Conservation (phyloP, 2,888 invertebrate species). For the Phasia obesa region DNA sequence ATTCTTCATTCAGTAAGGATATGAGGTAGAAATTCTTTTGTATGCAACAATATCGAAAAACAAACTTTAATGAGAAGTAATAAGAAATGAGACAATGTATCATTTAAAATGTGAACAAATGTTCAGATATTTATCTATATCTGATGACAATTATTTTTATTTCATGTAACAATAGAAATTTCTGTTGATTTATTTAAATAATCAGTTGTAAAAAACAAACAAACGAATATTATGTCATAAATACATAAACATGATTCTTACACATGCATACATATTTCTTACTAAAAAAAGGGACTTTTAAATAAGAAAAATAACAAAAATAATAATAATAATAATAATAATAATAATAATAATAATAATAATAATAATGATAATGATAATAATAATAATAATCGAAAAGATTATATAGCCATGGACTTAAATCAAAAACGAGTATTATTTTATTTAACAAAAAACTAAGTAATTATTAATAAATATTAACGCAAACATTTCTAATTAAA, state of each 20-base stretch:
- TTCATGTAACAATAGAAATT: constrained; percentile 70
- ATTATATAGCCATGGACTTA: too few relatives aligned
- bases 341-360: too few relatives aligned
- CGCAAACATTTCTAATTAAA: too few relatives aligned
- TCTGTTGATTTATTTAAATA: constrained; percentile 68
- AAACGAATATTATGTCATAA: constrained; percentile 6
- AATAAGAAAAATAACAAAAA: too few relatives aligned
- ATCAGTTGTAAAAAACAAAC: constrained; percentile 58
- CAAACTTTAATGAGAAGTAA: constrained; percentile 26
- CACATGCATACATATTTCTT: background rate
- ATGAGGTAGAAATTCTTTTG: constrained; percentile 63
- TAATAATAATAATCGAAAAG: too few relatives aligned
- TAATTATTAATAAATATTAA: too few relatives aligned
- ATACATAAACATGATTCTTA: background rate
- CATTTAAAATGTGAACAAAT: constrained; percentile 51
- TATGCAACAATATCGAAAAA: constrained; percentile 57
- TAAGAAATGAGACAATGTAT: constrained; percentile 59
- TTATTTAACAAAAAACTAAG: too few relatives aligned
- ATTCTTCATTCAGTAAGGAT: constrained; percentile 39
- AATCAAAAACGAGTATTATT: too few relatives aligned
- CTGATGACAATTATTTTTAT: constrained; percentile 74
- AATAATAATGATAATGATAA: too few relatives aligned
- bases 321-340: too few relatives aligned
- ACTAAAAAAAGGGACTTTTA: background rate
- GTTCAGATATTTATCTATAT: constrained; percentile 72